Evolutionary conservation across 2,797 vertebrate genomes (phyloP), one percentile per base, ranked within the genome.

Genomic region (Darevskia nairensis): DNA sequence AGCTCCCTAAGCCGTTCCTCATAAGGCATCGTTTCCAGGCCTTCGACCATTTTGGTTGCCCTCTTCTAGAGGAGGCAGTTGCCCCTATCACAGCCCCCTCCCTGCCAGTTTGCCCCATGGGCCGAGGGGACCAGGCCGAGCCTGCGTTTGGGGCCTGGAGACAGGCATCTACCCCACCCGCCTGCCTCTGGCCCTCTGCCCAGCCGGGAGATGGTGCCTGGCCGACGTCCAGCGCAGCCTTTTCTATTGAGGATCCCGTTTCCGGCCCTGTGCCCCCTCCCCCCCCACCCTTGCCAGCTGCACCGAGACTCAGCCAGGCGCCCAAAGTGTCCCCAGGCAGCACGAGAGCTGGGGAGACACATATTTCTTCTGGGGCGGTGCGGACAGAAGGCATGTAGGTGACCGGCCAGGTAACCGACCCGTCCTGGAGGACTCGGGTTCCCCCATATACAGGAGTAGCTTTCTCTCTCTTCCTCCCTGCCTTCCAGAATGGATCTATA

Each of bases 201-300:
- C 71, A 6, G 69, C 79, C 17, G 35, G 61, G 82, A 55, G 74
- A 82, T 35, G 41, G 71, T 71, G 71, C 32, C 61, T 85, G 88
- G 84, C 84, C 1, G 35, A 0, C 44, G 3, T 86, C 84, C 88
- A 89, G 82, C 25, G 4, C 2, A 32, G 82, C 88, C 44, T 61
- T 80, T 80, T 79, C 87, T 84, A 89, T 89, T 89, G 87, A 85
- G 68, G 77, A 64, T 39, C 27, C 77, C 39, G 55, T 55, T 85
- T 89, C 88, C 88, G 82, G 82, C 82, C 50, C 68, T 44, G 35
- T 29, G 66, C 74, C 44, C 86, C 61, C 81, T 68, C 87, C 80
- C 44, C 41, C 35, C 46, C 39, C 25, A 25, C 68, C 8, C 50
- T 32, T n/a, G 81, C 81, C 88, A 89, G 88, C 82, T 89, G 88